Percentiles rank a stretch among this genome's conserved stretches.
These are phyloP conservation scores for Microcebus griseorufus DNA, from an alignment of 2,113 vertebrate genomes.

Conservation along the genomic window DNA sequence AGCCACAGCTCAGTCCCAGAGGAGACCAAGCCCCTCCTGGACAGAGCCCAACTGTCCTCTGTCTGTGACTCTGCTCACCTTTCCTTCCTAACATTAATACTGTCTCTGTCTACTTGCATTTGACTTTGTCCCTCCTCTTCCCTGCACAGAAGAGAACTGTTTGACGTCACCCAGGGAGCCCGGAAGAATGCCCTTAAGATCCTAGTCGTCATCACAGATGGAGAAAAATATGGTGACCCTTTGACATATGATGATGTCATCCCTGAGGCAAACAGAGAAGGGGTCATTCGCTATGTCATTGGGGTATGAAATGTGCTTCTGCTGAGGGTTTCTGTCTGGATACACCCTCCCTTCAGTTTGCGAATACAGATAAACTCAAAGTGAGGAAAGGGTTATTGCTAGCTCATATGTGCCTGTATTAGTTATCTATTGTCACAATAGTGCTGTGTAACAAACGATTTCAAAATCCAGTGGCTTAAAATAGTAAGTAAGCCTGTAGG, in stretches of 20 bases:
- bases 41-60: neutral
- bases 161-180: conserved; percentile 66
- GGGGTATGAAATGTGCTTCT: conserved; percentile 80
- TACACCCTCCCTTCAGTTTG: neutral
- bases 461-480: neutral
- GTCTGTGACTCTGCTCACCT: neutral
- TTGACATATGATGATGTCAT: conserved; percentile 74
- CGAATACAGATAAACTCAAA: neutral
- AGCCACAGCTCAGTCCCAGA: neutral
- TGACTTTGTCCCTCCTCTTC: conserved; percentile 23
- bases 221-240: conserved; percentile 54
- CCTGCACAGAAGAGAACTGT: conserved; percentile 77
- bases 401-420: neutral
- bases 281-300: conserved; percentile 83
- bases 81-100: rapidly evolving
- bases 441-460: neutral
- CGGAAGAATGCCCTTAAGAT: conserved; percentile 78
- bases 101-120: neutral
- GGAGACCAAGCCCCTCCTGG: neutral
- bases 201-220: conserved; percentile 87
- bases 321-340: neutral
- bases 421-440: neutral
- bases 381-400: neutral
- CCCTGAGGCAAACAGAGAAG: conserved; percentile 59
- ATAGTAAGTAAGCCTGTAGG: neutral